Percentiles rank a stretch among this genome's conserved stretches.
Evolutionary conservation across 2,113 vertebrate species (phyloP).

Genomic region (Syngnathus floridae): DNA sequence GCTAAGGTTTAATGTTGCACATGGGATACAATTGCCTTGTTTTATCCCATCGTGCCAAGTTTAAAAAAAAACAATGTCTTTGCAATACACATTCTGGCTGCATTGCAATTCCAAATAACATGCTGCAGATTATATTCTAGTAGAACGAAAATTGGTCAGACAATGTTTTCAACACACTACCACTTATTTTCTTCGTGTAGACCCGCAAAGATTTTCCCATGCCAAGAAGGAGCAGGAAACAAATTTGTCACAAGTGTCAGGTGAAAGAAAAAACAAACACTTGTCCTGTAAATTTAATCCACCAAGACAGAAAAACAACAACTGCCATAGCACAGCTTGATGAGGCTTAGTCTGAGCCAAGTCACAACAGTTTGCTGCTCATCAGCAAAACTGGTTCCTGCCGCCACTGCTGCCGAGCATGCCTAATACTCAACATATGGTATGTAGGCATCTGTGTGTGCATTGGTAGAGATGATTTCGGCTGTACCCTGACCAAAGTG

Average conservation of each 20-base stretch:
- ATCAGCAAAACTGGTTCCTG: constrained; percentile 51
- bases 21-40: not conserved
- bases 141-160: not conserved
- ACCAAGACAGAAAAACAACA: constrained; percentile 11
- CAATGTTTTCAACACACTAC: not conserved
- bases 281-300: constrained; percentile 13
- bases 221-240: not conserved
- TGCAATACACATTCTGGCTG: not conserved
- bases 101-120: not conserved
- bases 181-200: not conserved
- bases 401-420: constrained; percentile 42
- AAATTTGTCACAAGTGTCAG: not conserved
- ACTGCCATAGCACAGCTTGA: constrained; percentile 29
- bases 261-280: not conserved
- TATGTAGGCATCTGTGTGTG: constrained; percentile 6
- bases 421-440: constrained; percentile 3
- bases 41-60: not conserved
- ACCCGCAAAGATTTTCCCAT: not conserved
- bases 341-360: constrained; percentile 31
- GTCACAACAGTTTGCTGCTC: constrained; percentile 30
- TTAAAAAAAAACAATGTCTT: not conserved
- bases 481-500: constrained; percentile 40
- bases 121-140: not conserved
- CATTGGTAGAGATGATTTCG: constrained; percentile 12
- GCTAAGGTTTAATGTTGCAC: not conserved